These are phyloP conservation scores for Dermolepida albohirtum DNA, from an alignment of 2,888 invertebrate species.

Conservation along the genomic window DNA sequence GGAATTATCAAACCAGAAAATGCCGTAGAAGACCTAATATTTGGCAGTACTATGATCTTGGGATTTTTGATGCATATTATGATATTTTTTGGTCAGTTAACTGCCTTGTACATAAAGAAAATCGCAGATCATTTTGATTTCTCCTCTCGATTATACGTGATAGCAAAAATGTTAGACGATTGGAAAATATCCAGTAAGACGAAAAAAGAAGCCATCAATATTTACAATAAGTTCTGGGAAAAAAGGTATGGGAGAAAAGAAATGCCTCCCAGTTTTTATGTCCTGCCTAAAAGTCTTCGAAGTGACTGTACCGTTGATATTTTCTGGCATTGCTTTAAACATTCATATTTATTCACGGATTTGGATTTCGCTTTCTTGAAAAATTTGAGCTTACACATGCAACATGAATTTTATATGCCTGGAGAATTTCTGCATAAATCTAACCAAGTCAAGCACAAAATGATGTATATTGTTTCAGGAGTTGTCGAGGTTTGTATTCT, in stretches of 20 bases:
- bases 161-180: conserved; percentile 35
- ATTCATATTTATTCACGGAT: conserved; percentile 29
- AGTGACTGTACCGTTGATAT: conserved; percentile 30
- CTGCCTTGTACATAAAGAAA: conserved; percentile 37
- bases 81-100: conserved; percentile 39
- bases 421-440: conserved; percentile 29
- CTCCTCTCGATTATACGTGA: conserved; percentile 31
- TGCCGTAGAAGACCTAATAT: conserved; percentile 11
- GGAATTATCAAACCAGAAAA: conserved; percentile 32
- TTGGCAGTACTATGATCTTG: conserved; percentile 21
- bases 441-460: conserved; percentile 17
- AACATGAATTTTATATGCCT: conserved; percentile 35
- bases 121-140: conserved; percentile 34
- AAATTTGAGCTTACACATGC: conserved; percentile 26
- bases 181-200: conserved; percentile 26
- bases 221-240: conserved; percentile 39
- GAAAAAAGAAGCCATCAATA: conserved; percentile 26
- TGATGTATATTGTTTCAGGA: conserved; percentile 37
- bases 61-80: conserved; percentile 40
- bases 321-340: conserved; percentile 36
- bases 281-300: conserved; percentile 22
- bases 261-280: conserved; percentile 8
- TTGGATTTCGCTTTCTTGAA: conserved; percentile 22
- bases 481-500: conserved; percentile 31
- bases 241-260: conserved; percentile 25